Percentiles rank a stretch among this genome's conserved stretches.
These are phyloP conservation scores for Oryctolagus cuniculus DNA, from an alignment of 2,113 vertebrate genomes.

Conservation along the genomic window DNA sequence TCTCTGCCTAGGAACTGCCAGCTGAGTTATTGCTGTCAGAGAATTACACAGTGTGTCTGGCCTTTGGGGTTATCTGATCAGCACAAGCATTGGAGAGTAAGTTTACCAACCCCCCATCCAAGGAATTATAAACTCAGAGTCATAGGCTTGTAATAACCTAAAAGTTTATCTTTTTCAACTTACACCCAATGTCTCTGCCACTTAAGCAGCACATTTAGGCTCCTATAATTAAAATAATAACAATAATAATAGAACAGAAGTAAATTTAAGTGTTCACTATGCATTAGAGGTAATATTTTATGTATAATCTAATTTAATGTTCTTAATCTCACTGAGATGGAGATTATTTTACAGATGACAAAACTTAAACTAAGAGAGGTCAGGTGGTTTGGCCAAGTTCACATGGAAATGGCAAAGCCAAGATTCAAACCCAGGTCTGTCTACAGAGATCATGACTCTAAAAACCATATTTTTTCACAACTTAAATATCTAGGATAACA, in stretches of 20 bases:
- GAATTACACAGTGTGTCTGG: conserved; percentile 78
- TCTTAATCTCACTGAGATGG: conserved; percentile 13
- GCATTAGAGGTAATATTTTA: background rate
- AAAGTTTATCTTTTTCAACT: conserved; percentile 61
- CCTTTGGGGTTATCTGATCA: conserved; percentile 76
- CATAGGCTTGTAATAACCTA: conserved; percentile 47
- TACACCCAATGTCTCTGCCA: background rate
- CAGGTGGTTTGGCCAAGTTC: background rate
- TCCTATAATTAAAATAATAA: conserved; percentile 42
- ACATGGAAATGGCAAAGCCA: background rate
- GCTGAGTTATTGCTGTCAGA: conserved; percentile 71
- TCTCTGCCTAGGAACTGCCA: conserved; percentile 66
- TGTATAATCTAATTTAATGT: conserved; percentile 51
- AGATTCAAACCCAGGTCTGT: conserved; percentile 37
- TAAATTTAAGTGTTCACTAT: conserved; percentile 41
- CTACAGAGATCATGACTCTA: background rate
- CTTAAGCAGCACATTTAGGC: conserved; percentile 34
- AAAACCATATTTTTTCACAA: background rate
- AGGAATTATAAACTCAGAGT: conserved; percentile 72
- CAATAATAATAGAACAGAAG: conserved; percentile 35
- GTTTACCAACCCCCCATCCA: conserved; percentile 31
- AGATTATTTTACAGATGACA: conserved; percentile 60
- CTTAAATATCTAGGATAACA: conserved; percentile 31
- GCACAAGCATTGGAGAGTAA: conserved; percentile 60
- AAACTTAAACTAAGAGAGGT: conserved; percentile 38